Evolutionary conservation across 2,113 vertebrate genomes (phyloP).

Genomic region (Vombatus ursinus): DNA sequence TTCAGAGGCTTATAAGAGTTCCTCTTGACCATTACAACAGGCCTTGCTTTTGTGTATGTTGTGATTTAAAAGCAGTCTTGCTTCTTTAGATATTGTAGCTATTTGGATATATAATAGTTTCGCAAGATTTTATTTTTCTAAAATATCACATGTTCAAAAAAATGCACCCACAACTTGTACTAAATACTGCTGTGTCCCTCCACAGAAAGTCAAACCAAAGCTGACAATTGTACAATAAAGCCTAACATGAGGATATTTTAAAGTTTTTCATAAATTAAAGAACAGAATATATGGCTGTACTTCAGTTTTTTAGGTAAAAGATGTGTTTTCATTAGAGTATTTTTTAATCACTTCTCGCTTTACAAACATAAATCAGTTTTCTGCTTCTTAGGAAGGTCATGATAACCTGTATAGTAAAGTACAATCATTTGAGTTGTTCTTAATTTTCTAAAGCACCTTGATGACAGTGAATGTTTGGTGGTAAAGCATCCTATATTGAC

Average conservation of each 20-base stretch:
- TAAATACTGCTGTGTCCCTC: slow-evolving; percentile 94
- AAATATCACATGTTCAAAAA: slow-evolving; percentile 94
- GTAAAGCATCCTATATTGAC: slow-evolving; percentile 84
- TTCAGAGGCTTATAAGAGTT: slow-evolving; percentile 93
- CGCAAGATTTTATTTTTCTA: slow-evolving; percentile 99
- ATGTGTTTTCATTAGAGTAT: slow-evolving; percentile 83
- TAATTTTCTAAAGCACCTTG: slow-evolving; percentile 86
- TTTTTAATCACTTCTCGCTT: slow-evolving; percentile 81
- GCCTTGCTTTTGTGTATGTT: slow-evolving; percentile 96
- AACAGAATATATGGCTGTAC: slow-evolving; percentile 82
- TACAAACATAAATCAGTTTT: slow-evolving; percentile 81
- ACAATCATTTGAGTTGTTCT: slow-evolving; percentile 84
- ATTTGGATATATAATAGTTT: slow-evolving; percentile 94
- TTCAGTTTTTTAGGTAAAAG: slow-evolving; percentile 83
- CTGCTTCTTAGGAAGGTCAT: slow-evolving; percentile 83
- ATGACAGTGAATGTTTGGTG: slow-evolving; percentile 84
- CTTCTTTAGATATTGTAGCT: slow-evolving; percentile 98
- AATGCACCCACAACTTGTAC: slow-evolving; percentile 88
- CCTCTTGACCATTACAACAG: slow-evolving; percentile 94
- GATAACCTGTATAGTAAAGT: slow-evolving; percentile 83
- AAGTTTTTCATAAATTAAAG: slow-evolving; percentile 85
- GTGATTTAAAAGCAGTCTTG: slow-evolving; percentile 95
- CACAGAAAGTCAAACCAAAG: slow-evolving; percentile 85
- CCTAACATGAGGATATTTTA: slow-evolving; percentile 86
- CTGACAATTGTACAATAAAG: slow-evolving; percentile 82